A percentile compares a stretch with the other conserved stretches of the same genome.
Evolutionary conservation across 2,888 invertebrate genomes (phyloP).

Genomic region (Encarsia formosa): DNA sequence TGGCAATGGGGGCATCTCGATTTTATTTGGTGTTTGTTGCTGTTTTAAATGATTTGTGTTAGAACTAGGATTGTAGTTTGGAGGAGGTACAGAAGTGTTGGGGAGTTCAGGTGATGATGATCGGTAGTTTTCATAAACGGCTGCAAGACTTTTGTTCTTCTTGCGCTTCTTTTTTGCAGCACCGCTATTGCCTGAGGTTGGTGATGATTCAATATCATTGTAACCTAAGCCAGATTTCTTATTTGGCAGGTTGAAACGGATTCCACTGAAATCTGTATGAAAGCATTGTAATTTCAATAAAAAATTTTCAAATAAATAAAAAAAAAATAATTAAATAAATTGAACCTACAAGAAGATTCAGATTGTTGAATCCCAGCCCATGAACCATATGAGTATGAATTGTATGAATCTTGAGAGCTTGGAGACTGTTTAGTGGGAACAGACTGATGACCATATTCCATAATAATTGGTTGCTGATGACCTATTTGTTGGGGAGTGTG

Average conservation of each 20-base stretch:
- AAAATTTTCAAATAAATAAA: neutral
- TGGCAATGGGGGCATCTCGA: conserved; percentile 47
- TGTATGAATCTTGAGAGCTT: conserved; percentile 34
- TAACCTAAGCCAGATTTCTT: conserved; percentile 48
- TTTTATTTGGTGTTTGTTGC: conserved; percentile 51
- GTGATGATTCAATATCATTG: neutral
- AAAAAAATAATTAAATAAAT: neutral
- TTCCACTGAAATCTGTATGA: conserved; percentile 44
- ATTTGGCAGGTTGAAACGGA: conserved; percentile 49
- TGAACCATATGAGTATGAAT: conserved; percentile 39
- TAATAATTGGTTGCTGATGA: too few species aligned
- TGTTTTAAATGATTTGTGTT: neutral
- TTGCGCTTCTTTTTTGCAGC: conserved; percentile 73
- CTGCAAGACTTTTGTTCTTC: conserved; percentile 52
- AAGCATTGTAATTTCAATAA: neutral
- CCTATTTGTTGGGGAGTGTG: neutral
- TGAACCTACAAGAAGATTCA: conserved; percentile 42
- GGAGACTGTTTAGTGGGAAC: conserved; percentile 40
- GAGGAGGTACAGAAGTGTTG: conserved; percentile 24
- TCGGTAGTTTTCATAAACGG: conserved; percentile 13
- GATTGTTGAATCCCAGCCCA: conserved; percentile 43
- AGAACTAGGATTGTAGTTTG: conserved; percentile 26
- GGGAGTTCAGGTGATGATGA: conserved; percentile 16
- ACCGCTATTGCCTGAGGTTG: conserved; percentile 49
- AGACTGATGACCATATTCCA: conserved; percentile 28